These are phyloP conservation scores for Alcedo quadribrachys DNA, from an alignment of 2,797 vertebrate genomes.

Conservation along the genomic window DNA sequence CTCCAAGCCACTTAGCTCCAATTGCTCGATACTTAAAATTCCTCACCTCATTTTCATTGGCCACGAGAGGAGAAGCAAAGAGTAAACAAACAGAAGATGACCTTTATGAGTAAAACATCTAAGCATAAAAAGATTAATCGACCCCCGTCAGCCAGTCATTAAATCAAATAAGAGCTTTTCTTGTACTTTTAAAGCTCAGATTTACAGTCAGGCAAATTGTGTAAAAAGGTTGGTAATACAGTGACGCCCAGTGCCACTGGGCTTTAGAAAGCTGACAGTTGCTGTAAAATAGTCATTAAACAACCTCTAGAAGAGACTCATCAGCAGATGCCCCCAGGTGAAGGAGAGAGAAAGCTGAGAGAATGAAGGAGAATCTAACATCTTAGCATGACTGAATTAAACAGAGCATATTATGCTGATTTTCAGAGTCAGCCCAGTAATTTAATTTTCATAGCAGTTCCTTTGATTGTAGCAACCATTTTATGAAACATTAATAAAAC, in stretches of 20 bases:
- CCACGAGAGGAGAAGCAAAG: constrained; percentile 38
- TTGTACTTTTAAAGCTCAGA: constrained; percentile 79
- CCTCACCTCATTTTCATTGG: constrained; percentile 38
- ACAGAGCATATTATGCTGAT: constrained; percentile 86
- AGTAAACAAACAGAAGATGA: constrained; percentile 76
- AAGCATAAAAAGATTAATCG: constrained; percentile 76
- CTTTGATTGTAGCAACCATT: constrained; percentile 85
- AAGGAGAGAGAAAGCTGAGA: constrained; percentile 82
- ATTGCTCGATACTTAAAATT: constrained; percentile 46
- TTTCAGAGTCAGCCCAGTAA: constrained; percentile 83
- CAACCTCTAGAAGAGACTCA: constrained; percentile 86
- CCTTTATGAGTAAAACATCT: constrained; percentile 77
- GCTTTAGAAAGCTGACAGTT: constrained; percentile 84
- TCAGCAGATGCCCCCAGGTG: constrained; percentile 87
- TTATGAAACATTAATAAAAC: constrained; percentile 85
- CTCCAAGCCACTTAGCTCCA: constrained; percentile 39
- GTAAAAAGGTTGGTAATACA: constrained; percentile 80
- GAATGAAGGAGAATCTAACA: constrained; percentile 84
- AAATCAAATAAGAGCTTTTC: constrained; percentile 79
- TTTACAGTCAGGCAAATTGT: constrained; percentile 82
- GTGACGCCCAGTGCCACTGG: constrained; percentile 80
- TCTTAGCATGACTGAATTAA: constrained; percentile 86
- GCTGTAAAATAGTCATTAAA: constrained; percentile 87
- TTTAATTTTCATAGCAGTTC: constrained; percentile 85
- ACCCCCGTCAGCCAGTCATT: constrained; percentile 77